A percentile compares a stretch with the other conserved stretches of the same genome.
Conservation (phyloP, 2,113 vertebrate species). For the Speoplatyrhinus poulsoni region DNA sequence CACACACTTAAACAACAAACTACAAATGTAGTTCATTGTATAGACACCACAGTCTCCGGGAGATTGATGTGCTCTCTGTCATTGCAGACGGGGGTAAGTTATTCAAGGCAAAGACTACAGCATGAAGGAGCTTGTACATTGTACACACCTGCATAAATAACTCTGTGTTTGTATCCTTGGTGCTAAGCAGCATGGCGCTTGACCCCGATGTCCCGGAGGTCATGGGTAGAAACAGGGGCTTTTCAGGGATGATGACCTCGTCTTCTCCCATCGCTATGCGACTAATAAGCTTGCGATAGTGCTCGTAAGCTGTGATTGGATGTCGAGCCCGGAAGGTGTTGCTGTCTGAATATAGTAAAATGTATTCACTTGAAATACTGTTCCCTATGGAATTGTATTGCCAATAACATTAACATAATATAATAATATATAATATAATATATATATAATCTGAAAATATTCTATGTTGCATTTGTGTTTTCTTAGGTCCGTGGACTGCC, state of each 20-base stretch:
- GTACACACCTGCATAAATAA: slow-evolving; percentile 79
- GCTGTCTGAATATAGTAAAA: slow-evolving; percentile 55
- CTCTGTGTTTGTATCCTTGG: slow-evolving; percentile 68
- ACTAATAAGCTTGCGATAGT: slow-evolving; percentile 69
- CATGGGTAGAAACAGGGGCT: slow-evolving; percentile 69
- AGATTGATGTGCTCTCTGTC: not conserved
- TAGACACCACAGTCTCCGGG: not conserved
- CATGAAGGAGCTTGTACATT: not conserved
- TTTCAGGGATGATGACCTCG: slow-evolving; percentile 68
- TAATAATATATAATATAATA: no score
- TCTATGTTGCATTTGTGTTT: no score
- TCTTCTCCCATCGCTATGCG: slow-evolving; percentile 69
- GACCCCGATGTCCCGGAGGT: slow-evolving; percentile 77
- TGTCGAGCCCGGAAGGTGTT: slow-evolving; percentile 68
- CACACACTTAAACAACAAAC: not conserved
- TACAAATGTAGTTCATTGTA: not conserved
- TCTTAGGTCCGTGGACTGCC: not conserved
- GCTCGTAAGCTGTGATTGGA: slow-evolving; percentile 69
- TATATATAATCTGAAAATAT: no score
- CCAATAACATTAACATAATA: no score
- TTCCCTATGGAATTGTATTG: not conserved
- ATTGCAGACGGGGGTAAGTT: not conserved
- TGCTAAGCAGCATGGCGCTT: slow-evolving; percentile 73
- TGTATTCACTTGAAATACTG: not conserved
- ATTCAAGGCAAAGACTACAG: no score